Evolutionary conservation across 2,888 invertebrate species (phyloP).

Genomic region (Napeogenes inachia): DNA sequence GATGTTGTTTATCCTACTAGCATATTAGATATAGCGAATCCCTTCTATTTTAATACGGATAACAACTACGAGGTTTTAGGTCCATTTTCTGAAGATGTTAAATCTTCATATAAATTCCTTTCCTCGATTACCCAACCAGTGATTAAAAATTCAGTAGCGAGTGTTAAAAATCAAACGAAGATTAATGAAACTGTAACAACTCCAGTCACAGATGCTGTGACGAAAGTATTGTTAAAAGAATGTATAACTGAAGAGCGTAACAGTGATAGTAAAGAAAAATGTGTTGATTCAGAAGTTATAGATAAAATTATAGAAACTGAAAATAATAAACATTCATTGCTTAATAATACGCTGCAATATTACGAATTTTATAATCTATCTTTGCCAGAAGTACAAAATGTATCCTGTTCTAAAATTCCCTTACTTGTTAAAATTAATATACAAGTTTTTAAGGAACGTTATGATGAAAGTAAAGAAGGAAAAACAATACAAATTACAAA

Average conservation of each 20-base stretch:
- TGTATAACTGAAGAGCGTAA: not conserved
- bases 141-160: not conserved
- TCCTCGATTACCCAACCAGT: constrained; percentile 12
- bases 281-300: not conserved
- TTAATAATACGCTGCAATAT: not conserved
- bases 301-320: constrained; percentile 7
- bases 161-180: too few species aligned
- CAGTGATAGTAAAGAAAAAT: constrained; percentile 3
- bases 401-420: not conserved
- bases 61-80: constrained; percentile 36
- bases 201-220: not conserved
- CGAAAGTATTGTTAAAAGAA: not conserved
- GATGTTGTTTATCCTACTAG: constrained; percentile 38
- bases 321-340: not conserved
- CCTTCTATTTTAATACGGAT: constrained; percentile 45
- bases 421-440: not conserved
- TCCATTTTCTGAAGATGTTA: constrained; percentile 51
- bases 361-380: not conserved
- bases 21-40: constrained; percentile 46
- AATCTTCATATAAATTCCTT: constrained; percentile 38
- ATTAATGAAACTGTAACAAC: not conserved
- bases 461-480: not conserved
- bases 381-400: not conserved
- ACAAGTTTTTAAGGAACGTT: not conserved
- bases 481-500: not conserved